A percentile compares a stretch with the other conserved stretches of the same genome.
phyloP scores from a whole-genome alignment of 2,888 invertebrate species.

The Perizoma affinitatum region DNA sequence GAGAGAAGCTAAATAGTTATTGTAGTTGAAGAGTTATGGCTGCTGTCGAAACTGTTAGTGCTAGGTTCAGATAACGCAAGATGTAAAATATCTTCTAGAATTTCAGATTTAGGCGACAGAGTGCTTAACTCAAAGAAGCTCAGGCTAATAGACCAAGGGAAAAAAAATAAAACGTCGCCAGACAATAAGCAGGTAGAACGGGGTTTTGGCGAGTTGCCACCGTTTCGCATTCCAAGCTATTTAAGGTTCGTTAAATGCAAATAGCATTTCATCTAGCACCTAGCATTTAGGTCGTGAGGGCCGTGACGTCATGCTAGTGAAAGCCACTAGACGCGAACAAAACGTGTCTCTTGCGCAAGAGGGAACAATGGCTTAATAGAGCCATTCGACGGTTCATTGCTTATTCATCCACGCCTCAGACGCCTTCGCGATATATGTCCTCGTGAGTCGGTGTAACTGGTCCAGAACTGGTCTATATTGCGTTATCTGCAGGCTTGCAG shows the following conservation, averaged over 20 bases:
- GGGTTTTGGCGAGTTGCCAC: slow-evolving; percentile 53
- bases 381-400: slow-evolving; percentile 82
- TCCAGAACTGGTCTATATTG: slow-evolving; percentile 30
- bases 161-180: slow-evolving; percentile 31
- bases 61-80: background rate
- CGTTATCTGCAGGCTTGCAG: slow-evolving; percentile 20
- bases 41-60: slow-evolving; percentile 18
- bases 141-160: slow-evolving; percentile 6
- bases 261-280: slow-evolving; percentile 70
- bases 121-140: slow-evolving; percentile 15
- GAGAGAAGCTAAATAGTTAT: slow-evolving; percentile 36
- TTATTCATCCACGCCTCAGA: slow-evolving; percentile 82
- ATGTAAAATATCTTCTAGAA: too few relatives aligned
- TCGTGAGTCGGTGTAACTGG: slow-evolving; percentile 55
- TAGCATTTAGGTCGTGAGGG: slow-evolving; percentile 69
- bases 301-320: slow-evolving; percentile 75
- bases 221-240: slow-evolving; percentile 55
- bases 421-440: slow-evolving; percentile 78
- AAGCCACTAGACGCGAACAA: slow-evolving; percentile 75
- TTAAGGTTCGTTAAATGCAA: slow-evolving; percentile 67
- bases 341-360: slow-evolving; percentile 80
- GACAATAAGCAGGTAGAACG: slow-evolving; percentile 44
- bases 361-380: slow-evolving; percentile 82
- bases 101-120: background rate
- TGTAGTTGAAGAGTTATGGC: slow-evolving; percentile 36